A percentile compares a stretch with the other conserved stretches of the same genome.
phyloP scores from a whole-genome alignment of 2,797 vertebrate genomes.

The Sebastes baramenuke region DNA sequence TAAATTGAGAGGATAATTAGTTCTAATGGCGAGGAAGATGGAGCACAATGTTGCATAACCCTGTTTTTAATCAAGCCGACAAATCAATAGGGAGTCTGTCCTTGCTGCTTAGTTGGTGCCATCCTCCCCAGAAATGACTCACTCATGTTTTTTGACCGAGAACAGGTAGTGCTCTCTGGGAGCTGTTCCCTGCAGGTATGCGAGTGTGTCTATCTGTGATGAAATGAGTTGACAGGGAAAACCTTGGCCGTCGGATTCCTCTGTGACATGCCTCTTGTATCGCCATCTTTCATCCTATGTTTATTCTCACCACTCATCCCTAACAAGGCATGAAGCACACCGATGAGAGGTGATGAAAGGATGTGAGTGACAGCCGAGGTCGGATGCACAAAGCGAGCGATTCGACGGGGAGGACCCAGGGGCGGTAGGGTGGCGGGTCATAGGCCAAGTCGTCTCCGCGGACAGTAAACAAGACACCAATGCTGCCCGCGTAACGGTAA shows the following conservation, averaged over 20 bases:
- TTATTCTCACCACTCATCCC: conserved; percentile 32
- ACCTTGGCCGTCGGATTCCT: conserved; percentile 8
- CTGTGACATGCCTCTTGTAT: conserved; percentile 18
- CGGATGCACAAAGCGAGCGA: neutral
- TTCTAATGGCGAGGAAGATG: conserved; percentile 43
- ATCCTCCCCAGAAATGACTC: conserved; percentile 34
- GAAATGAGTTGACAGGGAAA: conserved; percentile 15
- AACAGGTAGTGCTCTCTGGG: conserved; percentile 8
- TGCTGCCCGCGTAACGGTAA: conserved; percentile 56
- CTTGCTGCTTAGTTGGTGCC: conserved; percentile 21
- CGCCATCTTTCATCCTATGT: conserved; percentile 16
- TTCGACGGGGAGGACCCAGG: conserved; percentile 40
- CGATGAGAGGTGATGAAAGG: conserved; percentile 31
- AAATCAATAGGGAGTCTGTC: conserved; percentile 71
- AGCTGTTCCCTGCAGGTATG: conserved; percentile 7
- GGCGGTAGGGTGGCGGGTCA: conserved; percentile 50
- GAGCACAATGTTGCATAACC: conserved; percentile 61
- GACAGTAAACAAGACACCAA: conserved; percentile 62
- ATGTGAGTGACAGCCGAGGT: conserved; percentile 51
- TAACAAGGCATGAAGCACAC: conserved; percentile 37
- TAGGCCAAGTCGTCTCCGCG: conserved; percentile 41
- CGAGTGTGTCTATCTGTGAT: conserved; percentile 11
- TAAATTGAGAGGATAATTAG: conserved; percentile 73
- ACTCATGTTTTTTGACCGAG: conserved; percentile 29
- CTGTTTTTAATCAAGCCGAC: conserved; percentile 43